phyloP scores from a whole-genome alignment of 2,113 vertebrate genomes.

The Salvator merianae region DNA sequence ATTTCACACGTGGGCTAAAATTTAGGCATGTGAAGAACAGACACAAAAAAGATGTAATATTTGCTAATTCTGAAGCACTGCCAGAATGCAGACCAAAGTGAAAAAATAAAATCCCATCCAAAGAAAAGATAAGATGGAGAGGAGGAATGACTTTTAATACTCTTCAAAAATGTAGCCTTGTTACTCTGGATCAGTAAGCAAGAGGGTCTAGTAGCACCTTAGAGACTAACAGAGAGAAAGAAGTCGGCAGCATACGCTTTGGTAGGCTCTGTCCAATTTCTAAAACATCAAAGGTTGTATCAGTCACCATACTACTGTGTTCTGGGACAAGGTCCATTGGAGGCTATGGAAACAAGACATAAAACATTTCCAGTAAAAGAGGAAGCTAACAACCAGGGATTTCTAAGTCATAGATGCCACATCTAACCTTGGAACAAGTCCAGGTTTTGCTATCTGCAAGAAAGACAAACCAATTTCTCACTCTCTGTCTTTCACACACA shows the following conservation, averaged over 20 bases:
- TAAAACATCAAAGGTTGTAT: constrained; percentile 8
- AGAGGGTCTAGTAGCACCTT: too few species aligned
- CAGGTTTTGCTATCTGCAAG: background rate
- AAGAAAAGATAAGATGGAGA: background rate
- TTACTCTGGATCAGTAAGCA: too few species aligned
- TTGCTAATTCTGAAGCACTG: background rate
- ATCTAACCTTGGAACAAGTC: constrained; percentile 1
- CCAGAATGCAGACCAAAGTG: background rate
- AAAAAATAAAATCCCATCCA: background rate
- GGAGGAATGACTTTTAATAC: background rate
- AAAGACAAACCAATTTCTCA: constrained; percentile 9
- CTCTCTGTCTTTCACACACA: too few species aligned
- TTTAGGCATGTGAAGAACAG: background rate
- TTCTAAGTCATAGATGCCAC: background rate
- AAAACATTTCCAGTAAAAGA: constrained; percentile 53
- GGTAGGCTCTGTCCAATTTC: constrained; percentile 21
- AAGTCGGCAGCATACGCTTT: too few species aligned
- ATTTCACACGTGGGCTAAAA: background rate
- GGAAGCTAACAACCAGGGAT: constrained; percentile 51
- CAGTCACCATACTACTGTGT: constrained; percentile 13
- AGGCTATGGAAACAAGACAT: constrained; percentile 48
- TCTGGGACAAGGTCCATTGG: constrained; percentile 30
- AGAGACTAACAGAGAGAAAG: too few species aligned
- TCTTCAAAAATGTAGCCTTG: too few species aligned
- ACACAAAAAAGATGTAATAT: background rate